Percentiles rank a stretch among this genome's conserved stretches.
These are phyloP conservation scores for Aurelia aurita complex sp. Pacific DNA, from an alignment of 30 jellyfish, hydroid and myxozoan species.

Conservation along the genomic window DNA sequence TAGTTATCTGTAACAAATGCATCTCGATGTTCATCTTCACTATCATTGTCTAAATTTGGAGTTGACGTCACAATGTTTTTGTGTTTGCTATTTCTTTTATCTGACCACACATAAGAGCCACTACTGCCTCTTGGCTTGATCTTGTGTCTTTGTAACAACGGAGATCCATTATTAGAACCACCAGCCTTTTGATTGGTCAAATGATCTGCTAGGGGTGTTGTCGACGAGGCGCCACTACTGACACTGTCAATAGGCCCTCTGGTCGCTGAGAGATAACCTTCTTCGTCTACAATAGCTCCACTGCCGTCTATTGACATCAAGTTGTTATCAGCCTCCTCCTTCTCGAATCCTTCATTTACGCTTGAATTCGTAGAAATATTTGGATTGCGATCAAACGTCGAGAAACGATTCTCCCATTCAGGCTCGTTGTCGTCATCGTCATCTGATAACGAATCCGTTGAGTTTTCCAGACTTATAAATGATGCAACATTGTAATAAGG, in stretches of 20 bases:
- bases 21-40: not conserved
- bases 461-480: conserved; percentile 74
- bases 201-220: conserved; percentile 41
- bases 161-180: not conserved
- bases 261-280: not conserved
- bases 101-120: not conserved
- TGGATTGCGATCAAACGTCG: conserved; percentile 3
- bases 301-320: not conserved
- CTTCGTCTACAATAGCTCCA: not conserved
- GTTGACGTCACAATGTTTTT: not conserved
- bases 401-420: conserved; percentile 40
- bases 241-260: conserved; percentile 9
- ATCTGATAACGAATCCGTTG: conserved; percentile 22
- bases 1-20: conserved; percentile 1
- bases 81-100: not conserved
- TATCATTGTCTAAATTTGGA: not conserved
- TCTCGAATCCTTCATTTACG: conserved; percentile 1
- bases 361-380: not conserved
- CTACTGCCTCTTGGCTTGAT: not conserved
- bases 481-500: conserved; percentile 96
- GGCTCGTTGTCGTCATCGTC: conserved; percentile 54
- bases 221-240: conserved; percentile 24
- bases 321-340: not conserved
- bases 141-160: too few species aligned
- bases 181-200: not conserved